A percentile compares a stretch with the other conserved stretches of the same genome.
These are phyloP conservation scores for Lepus americanus DNA, from an alignment of 2,113 vertebrate species.

Conservation along the genomic window DNA sequence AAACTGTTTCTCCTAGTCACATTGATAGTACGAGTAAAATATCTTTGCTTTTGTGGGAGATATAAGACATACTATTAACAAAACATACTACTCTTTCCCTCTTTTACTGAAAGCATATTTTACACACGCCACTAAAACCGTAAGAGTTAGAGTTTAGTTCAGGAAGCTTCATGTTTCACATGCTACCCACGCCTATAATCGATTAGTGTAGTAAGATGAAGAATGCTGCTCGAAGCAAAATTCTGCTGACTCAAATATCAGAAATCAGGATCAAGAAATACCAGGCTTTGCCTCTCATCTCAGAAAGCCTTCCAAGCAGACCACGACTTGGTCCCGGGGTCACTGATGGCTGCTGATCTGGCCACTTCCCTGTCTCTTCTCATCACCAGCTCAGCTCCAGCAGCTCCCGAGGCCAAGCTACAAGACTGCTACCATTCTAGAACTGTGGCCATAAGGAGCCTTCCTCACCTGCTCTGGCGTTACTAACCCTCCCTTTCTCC, in stretches of 20 bases:
- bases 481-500: background rate
- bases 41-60: background rate
- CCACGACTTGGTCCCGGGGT: background rate
- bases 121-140: background rate
- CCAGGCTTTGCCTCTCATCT: background rate
- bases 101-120: background rate
- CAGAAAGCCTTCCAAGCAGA: background rate
- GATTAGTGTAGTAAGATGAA: background rate
- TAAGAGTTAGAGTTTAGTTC: constrained; percentile 2
- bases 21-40: background rate
- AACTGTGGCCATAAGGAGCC: background rate
- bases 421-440: background rate
- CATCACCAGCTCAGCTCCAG: background rate
- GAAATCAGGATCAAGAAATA: background rate
- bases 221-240: constrained; percentile 12
- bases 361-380: background rate
- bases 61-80: background rate
- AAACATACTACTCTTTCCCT: background rate
- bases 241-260: background rate
- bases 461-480: background rate
- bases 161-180: constrained; percentile 43
- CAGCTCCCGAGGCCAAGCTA: background rate
- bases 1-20: background rate
- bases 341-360: background rate
- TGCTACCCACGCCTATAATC: background rate